Percentiles rank a stretch among this genome's conserved stretches.
Evolutionary conservation across 2,797 vertebrate genomes (phyloP).

Genomic region (Coranthus polyacanthus): DNA sequence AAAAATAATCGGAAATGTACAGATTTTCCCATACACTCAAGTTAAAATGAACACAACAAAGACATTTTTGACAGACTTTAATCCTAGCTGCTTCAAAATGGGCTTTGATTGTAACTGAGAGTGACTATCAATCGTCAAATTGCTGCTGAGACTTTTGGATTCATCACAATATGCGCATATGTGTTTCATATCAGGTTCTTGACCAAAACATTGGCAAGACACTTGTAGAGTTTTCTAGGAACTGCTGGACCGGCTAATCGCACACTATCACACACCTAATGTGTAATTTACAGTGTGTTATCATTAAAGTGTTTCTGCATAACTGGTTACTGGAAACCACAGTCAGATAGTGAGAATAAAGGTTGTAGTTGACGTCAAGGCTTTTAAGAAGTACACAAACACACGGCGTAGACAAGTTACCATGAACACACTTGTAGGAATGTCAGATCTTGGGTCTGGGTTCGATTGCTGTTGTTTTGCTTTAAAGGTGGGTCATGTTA

Average conservation of each 20-base stretch:
- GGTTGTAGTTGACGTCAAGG: conserved; percentile 74
- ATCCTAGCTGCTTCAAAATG: conserved; percentile 4
- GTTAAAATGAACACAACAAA: no score
- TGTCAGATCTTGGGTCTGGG: conserved; percentile 39
- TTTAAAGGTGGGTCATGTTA: conserved; percentile 63
- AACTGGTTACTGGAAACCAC: conserved; percentile 63
- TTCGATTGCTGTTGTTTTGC: conserved; percentile 55
- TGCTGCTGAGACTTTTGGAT: conserved; percentile 10
- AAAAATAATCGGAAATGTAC: no score
- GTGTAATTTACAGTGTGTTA: conserved; percentile 47
- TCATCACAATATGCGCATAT: conserved; percentile 31
- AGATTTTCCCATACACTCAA: no score
- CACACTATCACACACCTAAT: conserved; percentile 32
- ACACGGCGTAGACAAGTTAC: conserved; percentile 47
- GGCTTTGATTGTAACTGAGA: neutral
- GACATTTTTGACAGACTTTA: no score
- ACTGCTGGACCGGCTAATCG: conserved; percentile 47
- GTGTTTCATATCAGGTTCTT: conserved; percentile 57
- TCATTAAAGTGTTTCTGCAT: conserved; percentile 58
- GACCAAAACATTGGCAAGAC: conserved; percentile 36
- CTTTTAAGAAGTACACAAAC: conserved; percentile 58
- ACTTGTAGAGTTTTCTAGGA: conserved; percentile 33
- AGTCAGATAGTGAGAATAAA: conserved; percentile 66
- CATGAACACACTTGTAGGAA: conserved; percentile 45
- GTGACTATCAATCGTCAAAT: conserved; percentile 2